phyloP scores from a whole-genome alignment of 2,888 invertebrate genomes.

The Polyommatus icarus region DNA sequence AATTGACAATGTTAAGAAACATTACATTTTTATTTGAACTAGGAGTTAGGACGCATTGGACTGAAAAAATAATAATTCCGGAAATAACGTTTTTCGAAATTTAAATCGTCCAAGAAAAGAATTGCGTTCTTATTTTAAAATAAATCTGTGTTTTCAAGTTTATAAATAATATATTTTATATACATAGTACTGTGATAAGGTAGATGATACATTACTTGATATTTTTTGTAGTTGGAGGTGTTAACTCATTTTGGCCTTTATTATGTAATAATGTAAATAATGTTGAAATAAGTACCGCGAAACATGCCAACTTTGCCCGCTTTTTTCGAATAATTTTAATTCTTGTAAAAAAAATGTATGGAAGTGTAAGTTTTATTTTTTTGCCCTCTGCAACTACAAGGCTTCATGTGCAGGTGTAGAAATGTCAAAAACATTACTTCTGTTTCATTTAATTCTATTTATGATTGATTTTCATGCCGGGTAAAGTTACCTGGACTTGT shows the following conservation, averaged over 20 bases:
- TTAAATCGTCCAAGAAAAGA: background rate
- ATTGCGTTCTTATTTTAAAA: background rate
- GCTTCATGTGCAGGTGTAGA: no score
- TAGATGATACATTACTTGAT: background rate
- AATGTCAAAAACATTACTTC: no score
- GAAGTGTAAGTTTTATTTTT: no score
- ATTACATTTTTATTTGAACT: background rate
- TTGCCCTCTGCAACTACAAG: no score
- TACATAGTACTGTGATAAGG: conserved; percentile 6
- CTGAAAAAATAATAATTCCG: no score
- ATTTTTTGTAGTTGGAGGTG: conserved; percentile 13
- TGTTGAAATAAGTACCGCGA: conserved; percentile 15
- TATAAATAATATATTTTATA: background rate
- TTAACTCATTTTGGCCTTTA: conserved; percentile 3
- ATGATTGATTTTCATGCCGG: no score
- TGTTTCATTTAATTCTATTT: no score
- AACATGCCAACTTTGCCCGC: no score
- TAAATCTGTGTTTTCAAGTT: background rate
- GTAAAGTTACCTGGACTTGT: no score
- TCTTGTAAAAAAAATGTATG: no score
- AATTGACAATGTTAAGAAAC: background rate
- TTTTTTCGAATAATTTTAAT: no score
- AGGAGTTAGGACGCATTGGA: background rate
- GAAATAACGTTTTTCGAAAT: background rate
- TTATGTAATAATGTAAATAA: background rate